Evolutionary conservation across 2,888 invertebrate species (phyloP).

Genomic region (Atrina japonica): DNA sequence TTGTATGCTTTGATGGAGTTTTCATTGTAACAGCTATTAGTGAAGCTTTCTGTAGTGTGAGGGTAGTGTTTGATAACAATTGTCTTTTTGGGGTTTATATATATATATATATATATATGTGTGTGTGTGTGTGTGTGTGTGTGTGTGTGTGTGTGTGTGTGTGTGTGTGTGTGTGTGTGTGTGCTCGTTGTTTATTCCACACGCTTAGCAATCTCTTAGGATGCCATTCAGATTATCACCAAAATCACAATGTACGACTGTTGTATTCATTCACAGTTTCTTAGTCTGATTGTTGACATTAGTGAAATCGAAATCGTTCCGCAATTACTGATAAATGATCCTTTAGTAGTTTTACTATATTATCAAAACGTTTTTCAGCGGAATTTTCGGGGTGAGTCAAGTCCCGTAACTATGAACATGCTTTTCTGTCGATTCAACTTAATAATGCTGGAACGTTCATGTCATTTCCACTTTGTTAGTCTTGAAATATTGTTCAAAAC

Average conservation of each 20-base stretch:
- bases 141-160: too few species aligned
- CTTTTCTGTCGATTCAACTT: too few species aligned
- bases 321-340: constrained; percentile 13
- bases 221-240: too few species aligned
- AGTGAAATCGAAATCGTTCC: not conserved
- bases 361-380: not conserved
- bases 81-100: too few species aligned
- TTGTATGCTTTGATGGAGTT: constrained; percentile 9
- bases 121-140: too few species aligned
- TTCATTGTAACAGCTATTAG: not conserved
- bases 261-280: constrained; percentile 1
- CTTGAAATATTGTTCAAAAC: constrained; percentile 26
- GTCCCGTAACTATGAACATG: constrained; percentile 1
- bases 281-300: not conserved
- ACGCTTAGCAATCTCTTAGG: not conserved
- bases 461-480: constrained; percentile 2
- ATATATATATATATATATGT: too few species aligned
- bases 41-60: constrained; percentile 3
- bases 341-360: not conserved
- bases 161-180: not conserved
- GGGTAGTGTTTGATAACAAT: not conserved
- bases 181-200: too few species aligned
- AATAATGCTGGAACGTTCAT: constrained; percentile 21
- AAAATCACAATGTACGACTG: too few species aligned
- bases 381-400: constrained; percentile 12